Evolutionary conservation across 2,888 invertebrate species (phyloP).

Genomic region (Hylaea fasciaria): DNA sequence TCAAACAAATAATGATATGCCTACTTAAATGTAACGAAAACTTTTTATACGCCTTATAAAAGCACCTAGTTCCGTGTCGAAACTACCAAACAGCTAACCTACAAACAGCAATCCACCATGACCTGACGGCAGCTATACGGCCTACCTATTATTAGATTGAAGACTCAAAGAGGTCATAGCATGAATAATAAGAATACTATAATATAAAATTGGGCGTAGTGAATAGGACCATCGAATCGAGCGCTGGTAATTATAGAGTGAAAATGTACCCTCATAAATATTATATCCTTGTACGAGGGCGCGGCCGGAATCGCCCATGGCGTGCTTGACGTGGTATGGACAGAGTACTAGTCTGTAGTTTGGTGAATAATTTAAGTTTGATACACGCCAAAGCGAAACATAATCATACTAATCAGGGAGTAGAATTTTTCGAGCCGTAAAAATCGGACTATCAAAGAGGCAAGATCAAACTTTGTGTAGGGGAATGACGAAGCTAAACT

Average conservation of each 20-base stretch:
- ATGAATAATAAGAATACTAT: conserved; percentile 67
- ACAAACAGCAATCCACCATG: conserved; percentile 26
- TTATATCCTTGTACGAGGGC: conserved; percentile 75
- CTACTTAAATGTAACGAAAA: no score
- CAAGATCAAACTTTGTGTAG: neutral
- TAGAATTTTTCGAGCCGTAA: neutral
- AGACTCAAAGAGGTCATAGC: conserved; percentile 75
- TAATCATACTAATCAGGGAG: conserved; percentile 1
- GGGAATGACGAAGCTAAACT: neutral
- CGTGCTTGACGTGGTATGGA: conserved; percentile 50
- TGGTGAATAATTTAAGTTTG: conserved; percentile 33
- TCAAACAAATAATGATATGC: no score
- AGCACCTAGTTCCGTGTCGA: conserved; percentile 2
- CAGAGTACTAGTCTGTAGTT: conserved; percentile 34
- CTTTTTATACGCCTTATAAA: no score
- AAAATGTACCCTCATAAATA: conserved; percentile 82
- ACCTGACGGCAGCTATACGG: conserved; percentile 21
- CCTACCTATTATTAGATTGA: conserved; percentile 63
- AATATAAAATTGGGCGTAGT: conserved; percentile 68
- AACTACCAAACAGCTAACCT: conserved; percentile 15
- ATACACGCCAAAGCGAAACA: conserved; percentile 13
- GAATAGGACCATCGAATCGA: conserved; percentile 75
- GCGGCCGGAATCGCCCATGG: conserved; percentile 79
- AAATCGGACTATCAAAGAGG: neutral
- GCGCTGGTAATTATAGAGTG: conserved; percentile 80